These are phyloP conservation scores for Carcharodon carcharias DNA, from an alignment of 2,797 vertebrate genomes.

Conservation along the genomic window DNA sequence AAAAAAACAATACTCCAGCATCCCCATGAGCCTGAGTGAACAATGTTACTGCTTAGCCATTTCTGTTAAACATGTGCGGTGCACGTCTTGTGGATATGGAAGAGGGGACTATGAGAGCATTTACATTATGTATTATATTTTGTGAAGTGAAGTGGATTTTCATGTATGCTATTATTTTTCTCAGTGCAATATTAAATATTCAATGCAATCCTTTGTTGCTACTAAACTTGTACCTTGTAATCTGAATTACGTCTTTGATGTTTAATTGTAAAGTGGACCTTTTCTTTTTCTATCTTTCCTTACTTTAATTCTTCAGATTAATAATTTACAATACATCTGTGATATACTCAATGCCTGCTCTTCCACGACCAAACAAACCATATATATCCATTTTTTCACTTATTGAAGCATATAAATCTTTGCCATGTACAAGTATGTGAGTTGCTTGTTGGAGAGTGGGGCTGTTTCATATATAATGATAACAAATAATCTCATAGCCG, in stretches of 20 bases:
- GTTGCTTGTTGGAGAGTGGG: neutral
- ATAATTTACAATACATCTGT: conserved; percentile 22
- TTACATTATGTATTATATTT: conserved; percentile 32
- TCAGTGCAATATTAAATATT: conserved; percentile 6
- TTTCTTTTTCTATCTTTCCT: neutral
- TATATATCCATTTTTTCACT: neutral
- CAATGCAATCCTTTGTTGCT: conserved; percentile 12
- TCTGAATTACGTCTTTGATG: conserved; percentile 16
- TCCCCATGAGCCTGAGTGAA: neutral
- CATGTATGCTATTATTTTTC: conserved; percentile 17
- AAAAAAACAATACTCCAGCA: neutral
- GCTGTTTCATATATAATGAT: neutral
- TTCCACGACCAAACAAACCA: neutral
- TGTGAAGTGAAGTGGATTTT: conserved; percentile 8
- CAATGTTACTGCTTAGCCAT: neutral
- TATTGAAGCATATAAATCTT: neutral
- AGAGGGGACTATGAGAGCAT: neutral
- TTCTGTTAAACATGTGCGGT: neutral
- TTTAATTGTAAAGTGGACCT: conserved; percentile 2
- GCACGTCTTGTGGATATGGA: neutral
- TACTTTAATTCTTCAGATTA: conserved; percentile 19
- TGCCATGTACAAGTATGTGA: neutral
- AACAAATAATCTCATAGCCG: neutral
- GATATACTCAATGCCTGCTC: neutral
- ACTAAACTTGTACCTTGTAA: conserved; percentile 25